These are phyloP conservation scores for Myanophis thanlyinensis DNA, from an alignment of 2,113 vertebrate genomes.

Conservation along the genomic window DNA sequence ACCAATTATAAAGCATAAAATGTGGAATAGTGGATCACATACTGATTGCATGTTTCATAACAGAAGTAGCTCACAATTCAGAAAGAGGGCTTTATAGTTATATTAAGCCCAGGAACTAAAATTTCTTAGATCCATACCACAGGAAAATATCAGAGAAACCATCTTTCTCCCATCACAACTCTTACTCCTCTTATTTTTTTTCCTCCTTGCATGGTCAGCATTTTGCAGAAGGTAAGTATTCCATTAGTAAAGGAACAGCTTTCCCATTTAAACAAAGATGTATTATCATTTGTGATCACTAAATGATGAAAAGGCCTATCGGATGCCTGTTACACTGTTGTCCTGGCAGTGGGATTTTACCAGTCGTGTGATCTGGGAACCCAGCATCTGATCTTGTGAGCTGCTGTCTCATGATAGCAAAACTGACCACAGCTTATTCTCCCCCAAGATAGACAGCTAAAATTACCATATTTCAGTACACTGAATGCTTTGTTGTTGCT, in stretches of 20 bases:
- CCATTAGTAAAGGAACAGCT: neutral
- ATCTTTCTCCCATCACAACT: neutral
- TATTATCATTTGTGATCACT: neutral
- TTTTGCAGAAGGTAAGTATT: neutral
- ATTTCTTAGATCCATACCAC: neutral
- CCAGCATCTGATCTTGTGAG: constrained; percentile 4
- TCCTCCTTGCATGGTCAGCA: neutral
- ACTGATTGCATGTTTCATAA: neutral
- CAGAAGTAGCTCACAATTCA: neutral
- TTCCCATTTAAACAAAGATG: neutral
- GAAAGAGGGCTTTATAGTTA: neutral
- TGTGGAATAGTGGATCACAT: neutral
- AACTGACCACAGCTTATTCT: neutral
- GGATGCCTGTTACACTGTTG: neutral
- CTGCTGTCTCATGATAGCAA: constrained; percentile 4
- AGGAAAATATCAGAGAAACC: neutral
- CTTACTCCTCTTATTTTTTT: neutral
- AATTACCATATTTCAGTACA: neutral
- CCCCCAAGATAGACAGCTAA: neutral
- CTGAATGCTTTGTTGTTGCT: neutral
- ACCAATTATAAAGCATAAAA: neutral
- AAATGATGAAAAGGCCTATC: neutral
- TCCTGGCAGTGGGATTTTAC: neutral
- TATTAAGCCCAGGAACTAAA: neutral
- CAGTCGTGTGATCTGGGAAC: neutral